phyloP scores from a whole-genome alignment of 2,888 invertebrate species.

The Petrolisthes cinctipes region DNA sequence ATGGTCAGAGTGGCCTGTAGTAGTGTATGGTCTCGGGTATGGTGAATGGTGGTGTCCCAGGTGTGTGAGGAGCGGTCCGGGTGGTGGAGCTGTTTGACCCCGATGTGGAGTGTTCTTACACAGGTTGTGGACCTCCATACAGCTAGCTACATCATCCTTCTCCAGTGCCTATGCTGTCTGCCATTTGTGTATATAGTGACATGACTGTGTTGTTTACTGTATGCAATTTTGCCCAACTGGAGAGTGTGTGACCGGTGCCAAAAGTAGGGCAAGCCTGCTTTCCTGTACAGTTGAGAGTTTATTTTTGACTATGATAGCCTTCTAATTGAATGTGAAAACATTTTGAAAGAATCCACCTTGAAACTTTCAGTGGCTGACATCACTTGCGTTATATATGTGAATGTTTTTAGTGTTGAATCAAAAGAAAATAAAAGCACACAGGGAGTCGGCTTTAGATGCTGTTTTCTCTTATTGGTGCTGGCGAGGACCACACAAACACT shows the following conservation, averaged over 20 bases:
- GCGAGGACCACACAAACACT: background rate
- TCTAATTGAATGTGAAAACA: constrained; percentile 40
- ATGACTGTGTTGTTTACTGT: constrained; percentile 39
- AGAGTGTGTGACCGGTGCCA: constrained; percentile 59
- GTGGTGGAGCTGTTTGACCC: no score
- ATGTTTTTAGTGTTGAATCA: constrained; percentile 50
- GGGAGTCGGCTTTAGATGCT: background rate
- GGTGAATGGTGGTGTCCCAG: background rate
- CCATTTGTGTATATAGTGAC: constrained; percentile 52
- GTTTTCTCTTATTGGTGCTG: constrained; percentile 32
- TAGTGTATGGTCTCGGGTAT: background rate
- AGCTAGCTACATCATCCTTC: constrained; percentile 44
- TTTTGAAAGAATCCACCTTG: constrained; percentile 18
- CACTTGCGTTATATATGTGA: constrained; percentile 28
- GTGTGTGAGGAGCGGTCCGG: no score
- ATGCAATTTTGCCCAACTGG: constrained; percentile 49
- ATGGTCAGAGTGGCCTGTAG: constrained; percentile 2
- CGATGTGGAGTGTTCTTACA: no score
- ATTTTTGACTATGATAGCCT: constrained; percentile 59
- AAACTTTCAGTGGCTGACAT: constrained; percentile 29
- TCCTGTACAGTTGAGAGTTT: constrained; percentile 62
- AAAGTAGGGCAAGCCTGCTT: constrained; percentile 48
- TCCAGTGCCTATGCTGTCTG: constrained; percentile 61
- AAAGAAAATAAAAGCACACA: constrained; percentile 20
- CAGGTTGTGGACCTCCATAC: background rate